Percentiles rank a stretch among this genome's conserved stretches.
phyloP scores from a whole-genome alignment of 1,140 invertebrate genomes.

The Micrasema longulum region DNA sequence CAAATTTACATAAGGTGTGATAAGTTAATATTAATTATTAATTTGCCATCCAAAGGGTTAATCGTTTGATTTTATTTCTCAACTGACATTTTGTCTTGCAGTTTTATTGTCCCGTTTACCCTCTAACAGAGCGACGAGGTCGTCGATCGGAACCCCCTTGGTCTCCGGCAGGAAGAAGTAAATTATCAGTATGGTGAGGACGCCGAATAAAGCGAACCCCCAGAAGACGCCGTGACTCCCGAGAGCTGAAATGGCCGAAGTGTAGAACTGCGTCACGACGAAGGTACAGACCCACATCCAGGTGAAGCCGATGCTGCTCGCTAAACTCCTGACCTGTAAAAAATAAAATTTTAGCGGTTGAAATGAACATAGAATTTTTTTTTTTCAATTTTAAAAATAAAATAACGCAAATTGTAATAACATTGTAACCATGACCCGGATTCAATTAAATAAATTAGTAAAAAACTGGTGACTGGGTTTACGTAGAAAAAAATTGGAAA shows the following conservation, averaged over 20 bases:
- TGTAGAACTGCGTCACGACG: conserved; percentile 14
- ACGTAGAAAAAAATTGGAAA: too few relatives aligned
- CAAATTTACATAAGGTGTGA: too few relatives aligned
- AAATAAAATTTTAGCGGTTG: not conserved
- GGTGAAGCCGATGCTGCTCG: conserved; percentile 3
- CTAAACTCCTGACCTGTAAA: conserved; percentile 2
- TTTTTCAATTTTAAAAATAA: not conserved
- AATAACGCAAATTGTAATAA: too few relatives aligned
- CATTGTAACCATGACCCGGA: too few relatives aligned
- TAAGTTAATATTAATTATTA: too few relatives aligned
- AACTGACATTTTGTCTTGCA: too few relatives aligned
- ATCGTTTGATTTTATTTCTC: too few relatives aligned
- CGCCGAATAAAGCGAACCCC: conserved; percentile 11
- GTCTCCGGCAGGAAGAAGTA: conserved; percentile 7
- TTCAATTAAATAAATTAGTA: too few relatives aligned
- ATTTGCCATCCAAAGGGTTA: too few relatives aligned
- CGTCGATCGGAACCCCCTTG: not conserved
- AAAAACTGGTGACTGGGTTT: too few relatives aligned
- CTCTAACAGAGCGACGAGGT: too few relatives aligned
- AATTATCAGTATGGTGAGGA: not conserved
- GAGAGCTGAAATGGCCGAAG: not conserved
- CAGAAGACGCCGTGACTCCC: conserved; percentile 14
- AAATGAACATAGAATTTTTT: not conserved
- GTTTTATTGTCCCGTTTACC: too few relatives aligned
- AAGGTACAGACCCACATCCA: conserved; percentile 5